These are phyloP conservation scores for Liparis tanakae DNA, from an alignment of 2,797 vertebrate species.

Conservation along the genomic window DNA sequence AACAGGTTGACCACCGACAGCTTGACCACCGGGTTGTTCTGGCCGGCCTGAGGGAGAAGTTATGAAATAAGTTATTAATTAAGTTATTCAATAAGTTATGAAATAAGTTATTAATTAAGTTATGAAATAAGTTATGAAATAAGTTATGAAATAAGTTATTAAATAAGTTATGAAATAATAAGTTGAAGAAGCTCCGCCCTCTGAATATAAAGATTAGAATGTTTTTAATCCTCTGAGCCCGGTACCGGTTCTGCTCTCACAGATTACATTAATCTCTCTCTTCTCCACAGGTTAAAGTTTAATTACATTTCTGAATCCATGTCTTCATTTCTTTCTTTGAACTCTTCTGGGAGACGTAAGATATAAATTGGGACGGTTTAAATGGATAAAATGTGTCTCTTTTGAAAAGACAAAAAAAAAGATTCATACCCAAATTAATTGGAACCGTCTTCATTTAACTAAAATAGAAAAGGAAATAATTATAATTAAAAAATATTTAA, in stretches of 20 bases:
- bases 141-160: neutral
- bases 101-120: too few species aligned
- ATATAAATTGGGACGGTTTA: neutral
- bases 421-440: neutral
- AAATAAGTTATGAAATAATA: neutral
- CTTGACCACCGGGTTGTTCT: conserved; percentile 91
- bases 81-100: neutral
- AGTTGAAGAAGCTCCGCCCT: too few species aligned
- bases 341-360: neutral
- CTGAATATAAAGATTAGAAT: too few species aligned
- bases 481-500: too few species aligned
- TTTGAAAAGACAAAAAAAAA: neutral
- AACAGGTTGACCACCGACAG: conserved; percentile 95
- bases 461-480: neutral
- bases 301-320: neutral
- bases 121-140: neutral
- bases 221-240: neutral
- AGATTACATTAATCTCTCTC: neutral
- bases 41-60: conserved; percentile 87
- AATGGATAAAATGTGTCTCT: neutral
- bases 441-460: neutral
- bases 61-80: too few species aligned
- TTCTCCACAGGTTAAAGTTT: neutral
- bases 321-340: neutral
- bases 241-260: neutral